Base-by-base conservation (phyloP, 2,113 vertebrate species). In the Maccullochella peelii region DNA sequence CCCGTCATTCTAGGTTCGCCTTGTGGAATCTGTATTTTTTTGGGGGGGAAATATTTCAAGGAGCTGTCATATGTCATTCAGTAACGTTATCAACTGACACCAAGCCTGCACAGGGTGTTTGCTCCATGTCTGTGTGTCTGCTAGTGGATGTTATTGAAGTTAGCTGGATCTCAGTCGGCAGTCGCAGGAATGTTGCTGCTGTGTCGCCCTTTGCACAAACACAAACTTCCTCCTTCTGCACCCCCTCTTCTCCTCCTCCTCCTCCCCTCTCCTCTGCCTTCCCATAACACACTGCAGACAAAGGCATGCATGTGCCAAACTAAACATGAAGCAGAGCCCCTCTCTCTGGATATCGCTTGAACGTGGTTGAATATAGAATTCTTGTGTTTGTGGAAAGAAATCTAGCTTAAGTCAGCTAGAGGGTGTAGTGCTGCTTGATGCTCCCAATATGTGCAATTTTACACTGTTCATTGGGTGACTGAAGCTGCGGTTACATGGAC, bases 181-280 rank as follows among this genome's bases (percentile, higher is more conserved):
- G 42, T 72, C 36, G 20, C 50, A 83, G 87, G 82, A 91, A 90
- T 87, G 85, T 36, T 70, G 85, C 66, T 80, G 73, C 84, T 5
- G 40, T 23, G 66, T 92, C 63, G 73, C 83, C 82, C 72, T 84
- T 84, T 87, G 72, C 85, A 83, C 87, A 92, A 92, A 91, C 88
- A 91, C 82, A 72, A 90, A 88, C 90, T 93, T 94, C 90, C 90
- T 92, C 42, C 52, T 79, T 66, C 80, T 84, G 78, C 52, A 21
- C 25, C 30, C 38, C 49, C 69, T 52, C 72, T 77, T 47, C 75
- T 82, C 42, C 49, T 42, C 40, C 65, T 49, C 86, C 74, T 20
- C 79, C 83, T 0, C 69, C 73, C 20, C n/a, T 67, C 78, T 73
- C 14, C 70, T 82, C n/a, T 81, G 68, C 69, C 79, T 89, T 87